phyloP scores from a whole-genome alignment of 1,140 invertebrate species.

The Drosophila asahinai region DNA sequence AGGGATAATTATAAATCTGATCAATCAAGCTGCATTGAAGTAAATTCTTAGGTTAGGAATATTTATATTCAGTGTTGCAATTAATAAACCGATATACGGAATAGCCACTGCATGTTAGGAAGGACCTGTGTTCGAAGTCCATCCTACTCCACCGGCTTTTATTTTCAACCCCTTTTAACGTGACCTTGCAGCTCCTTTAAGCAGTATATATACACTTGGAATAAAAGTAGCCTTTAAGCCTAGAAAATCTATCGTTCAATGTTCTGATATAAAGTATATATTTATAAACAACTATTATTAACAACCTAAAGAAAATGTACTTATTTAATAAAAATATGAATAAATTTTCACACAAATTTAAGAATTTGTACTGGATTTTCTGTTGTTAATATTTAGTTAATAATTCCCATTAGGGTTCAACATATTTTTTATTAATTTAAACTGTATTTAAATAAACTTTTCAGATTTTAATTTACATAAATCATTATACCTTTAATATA shows the following conservation, averaged over 20 bases:
- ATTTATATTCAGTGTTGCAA: not conserved
- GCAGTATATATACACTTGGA: not conserved
- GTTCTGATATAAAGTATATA: not conserved
- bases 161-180: conserved; percentile 7
- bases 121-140: not conserved
- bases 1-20: not conserved
- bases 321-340: too few relatives aligned
- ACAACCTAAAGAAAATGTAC: not conserved
- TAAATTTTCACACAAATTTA: too few relatives aligned
- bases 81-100: not conserved
- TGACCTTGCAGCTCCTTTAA: conserved; percentile 32
- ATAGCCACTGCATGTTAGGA: not conserved
- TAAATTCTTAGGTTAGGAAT: too few relatives aligned
- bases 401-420: too few relatives aligned
- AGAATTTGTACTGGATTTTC: too few relatives aligned
- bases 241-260: too few relatives aligned
- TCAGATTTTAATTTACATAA: too few relatives aligned
- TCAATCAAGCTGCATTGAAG: not conserved
- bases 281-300: not conserved
- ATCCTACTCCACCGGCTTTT: conserved; percentile 3
- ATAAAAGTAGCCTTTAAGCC: too few relatives aligned
- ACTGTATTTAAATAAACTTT: too few relatives aligned
- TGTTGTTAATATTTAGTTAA: too few relatives aligned
- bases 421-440: too few relatives aligned
- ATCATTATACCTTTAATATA: too few relatives aligned